phyloP scores from a whole-genome alignment of 2,888 invertebrate genomes.

The Euzophera pinguis region DNA sequence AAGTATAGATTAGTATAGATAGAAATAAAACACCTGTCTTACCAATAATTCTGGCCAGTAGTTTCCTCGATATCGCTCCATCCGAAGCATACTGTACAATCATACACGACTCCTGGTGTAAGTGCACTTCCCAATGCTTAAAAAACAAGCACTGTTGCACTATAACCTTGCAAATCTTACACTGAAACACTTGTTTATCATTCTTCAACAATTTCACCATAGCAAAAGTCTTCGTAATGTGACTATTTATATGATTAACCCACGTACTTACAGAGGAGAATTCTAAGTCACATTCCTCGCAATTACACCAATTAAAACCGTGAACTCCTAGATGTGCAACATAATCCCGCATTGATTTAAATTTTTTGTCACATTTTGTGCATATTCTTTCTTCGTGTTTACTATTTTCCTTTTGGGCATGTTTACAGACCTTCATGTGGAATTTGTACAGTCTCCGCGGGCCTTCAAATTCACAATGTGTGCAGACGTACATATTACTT shows the following conservation, averaged over 20 bases:
- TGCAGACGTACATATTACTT: not conserved
- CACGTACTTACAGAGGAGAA: not conserved
- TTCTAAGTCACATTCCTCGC: not conserved
- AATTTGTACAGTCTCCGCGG: not conserved
- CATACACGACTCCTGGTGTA: not conserved
- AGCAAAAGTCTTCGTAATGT: not conserved
- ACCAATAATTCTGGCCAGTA: not conserved
- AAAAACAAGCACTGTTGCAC: not conserved
- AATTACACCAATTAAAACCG: not conserved
- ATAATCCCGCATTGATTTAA: not conserved
- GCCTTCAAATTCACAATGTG: not conserved
- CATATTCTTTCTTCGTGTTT: not conserved
- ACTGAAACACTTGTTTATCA: slow-evolving; percentile 1
- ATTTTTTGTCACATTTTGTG: not conserved
- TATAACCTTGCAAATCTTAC: slow-evolving; percentile 11
- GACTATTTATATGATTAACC: not conserved
- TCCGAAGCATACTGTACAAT: slow-evolving; percentile 14
- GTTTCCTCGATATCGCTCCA: slow-evolving; percentile 18
- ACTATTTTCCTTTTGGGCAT: not conserved
- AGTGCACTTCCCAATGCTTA: slow-evolving; percentile 24
- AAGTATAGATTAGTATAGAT: no score
- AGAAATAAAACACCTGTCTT: not conserved
- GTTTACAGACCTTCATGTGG: not conserved
- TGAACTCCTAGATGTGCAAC: not conserved
- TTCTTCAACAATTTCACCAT: not conserved